Percentiles rank a stretch among this genome's conserved stretches.
Evolutionary conservation across 2,797 vertebrate species (phyloP).

Genomic region (Syndactyla subalaris): DNA sequence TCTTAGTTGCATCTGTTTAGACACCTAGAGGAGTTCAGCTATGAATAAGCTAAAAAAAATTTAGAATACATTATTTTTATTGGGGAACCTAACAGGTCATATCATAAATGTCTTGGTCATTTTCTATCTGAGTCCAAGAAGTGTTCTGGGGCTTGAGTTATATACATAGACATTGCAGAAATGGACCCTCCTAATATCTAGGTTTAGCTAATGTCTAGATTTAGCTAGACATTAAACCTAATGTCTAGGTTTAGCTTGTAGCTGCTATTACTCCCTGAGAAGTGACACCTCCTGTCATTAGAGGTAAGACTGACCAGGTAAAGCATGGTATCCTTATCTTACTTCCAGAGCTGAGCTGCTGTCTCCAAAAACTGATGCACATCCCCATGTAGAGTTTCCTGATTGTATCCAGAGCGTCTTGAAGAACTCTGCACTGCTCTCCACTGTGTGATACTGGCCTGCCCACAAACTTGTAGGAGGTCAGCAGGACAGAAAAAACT

Average conservation of each 20-base stretch:
- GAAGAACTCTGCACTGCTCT: neutral
- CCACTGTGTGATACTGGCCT: neutral
- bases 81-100: neutral
- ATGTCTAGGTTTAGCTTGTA: neutral
- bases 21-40: neutral
- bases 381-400: neutral
- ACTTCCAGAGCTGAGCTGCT: neutral
- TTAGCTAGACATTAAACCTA: neutral
- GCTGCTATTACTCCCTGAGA: neutral
- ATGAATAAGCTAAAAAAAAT: neutral
- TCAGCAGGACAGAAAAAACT: neutral
- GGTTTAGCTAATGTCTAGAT: neutral
- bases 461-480: neutral
- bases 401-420: neutral
- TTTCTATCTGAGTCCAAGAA: neutral
- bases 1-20: slow-evolving; percentile 1
- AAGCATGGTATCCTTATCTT: neutral
- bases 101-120: neutral
- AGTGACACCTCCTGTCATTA: neutral
- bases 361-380: neutral
- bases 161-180: neutral
- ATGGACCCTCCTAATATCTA: neutral
- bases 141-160: neutral
- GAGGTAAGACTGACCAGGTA: neutral
- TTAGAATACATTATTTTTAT: neutral